Evolutionary conservation across 2,888 invertebrate genomes (phyloP).

Genomic region (Amphipoea oculea): DNA sequence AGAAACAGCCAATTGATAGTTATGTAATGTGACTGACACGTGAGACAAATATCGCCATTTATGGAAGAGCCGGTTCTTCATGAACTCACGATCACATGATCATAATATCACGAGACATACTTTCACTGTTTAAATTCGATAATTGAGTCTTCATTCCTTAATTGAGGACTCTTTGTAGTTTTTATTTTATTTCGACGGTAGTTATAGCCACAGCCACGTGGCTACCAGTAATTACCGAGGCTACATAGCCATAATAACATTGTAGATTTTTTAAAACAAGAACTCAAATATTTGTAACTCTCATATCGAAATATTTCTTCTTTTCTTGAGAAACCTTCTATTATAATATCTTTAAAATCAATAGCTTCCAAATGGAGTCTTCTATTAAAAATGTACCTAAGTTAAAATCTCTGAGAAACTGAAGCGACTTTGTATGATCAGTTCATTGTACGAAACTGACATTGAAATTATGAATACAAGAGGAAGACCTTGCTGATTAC

Average conservation of each 20-base stretch:
- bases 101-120: constrained; percentile 6
- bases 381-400: too few species aligned
- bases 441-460: constrained; percentile 52
- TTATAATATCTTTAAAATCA: not conserved
- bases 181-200: constrained; percentile 11
- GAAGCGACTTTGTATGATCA: constrained; percentile 8
- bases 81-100: not conserved
- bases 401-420: not conserved
- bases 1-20: constrained; percentile 1
- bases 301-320: too few species aligned
- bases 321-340: too few species aligned
- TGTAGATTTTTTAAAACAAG: not conserved
- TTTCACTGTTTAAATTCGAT: constrained; percentile 28
- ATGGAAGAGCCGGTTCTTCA: not conserved
- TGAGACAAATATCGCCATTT: constrained; percentile 13
- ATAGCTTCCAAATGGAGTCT: not conserved
- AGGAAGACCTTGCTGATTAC: constrained; percentile 29
- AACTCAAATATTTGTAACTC: not conserved
- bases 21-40: constrained; percentile 8
- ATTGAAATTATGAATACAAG: constrained; percentile 35
- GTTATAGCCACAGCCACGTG: not conserved
- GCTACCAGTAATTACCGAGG: not conserved
- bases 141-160: constrained; percentile 33
- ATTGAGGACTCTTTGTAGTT: not conserved
- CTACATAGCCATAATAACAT: not conserved